Percentiles rank a stretch among this genome's conserved stretches.
Evolutionary conservation across 1,140 invertebrate species (phyloP).

Genomic region (Elymnias hypermnestra): DNA sequence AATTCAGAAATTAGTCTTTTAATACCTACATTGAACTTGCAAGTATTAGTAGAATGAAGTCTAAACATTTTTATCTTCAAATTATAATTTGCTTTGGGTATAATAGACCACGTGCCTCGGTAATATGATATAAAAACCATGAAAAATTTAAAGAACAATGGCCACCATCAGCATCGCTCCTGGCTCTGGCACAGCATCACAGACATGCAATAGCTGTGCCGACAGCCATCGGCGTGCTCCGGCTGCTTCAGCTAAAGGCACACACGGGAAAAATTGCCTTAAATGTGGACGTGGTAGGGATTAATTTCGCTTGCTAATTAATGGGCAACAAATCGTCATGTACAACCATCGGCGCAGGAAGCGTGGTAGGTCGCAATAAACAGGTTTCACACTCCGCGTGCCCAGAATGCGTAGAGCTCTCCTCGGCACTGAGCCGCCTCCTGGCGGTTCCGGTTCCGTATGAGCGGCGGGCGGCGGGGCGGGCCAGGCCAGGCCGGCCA

Average conservation of each 20-base stretch:
- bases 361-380: slow-evolving; percentile 46
- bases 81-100: too few relatives aligned
- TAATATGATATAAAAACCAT: slow-evolving; percentile 18
- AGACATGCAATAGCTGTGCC: slow-evolving; percentile 32
- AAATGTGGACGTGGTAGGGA: neutral
- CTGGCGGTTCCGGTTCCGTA: neutral
- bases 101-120: slow-evolving; percentile 14
- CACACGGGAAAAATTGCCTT: slow-evolving; percentile 1
- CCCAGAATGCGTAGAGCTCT: slow-evolving; percentile 26
- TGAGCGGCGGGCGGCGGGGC: slow-evolving; percentile 17
- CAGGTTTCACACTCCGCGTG: slow-evolving; percentile 36
- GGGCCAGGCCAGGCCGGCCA: slow-evolving; percentile 21
- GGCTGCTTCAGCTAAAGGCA: neutral
- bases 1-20: too few relatives aligned
- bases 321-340: slow-evolving; percentile 18
- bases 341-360: slow-evolving; percentile 32
- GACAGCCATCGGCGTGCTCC: slow-evolving; percentile 9
- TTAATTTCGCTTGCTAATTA: slow-evolving; percentile 12
- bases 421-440: slow-evolving; percentile 6
- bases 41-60: too few relatives aligned
- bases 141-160: slow-evolving; percentile 19
- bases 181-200: slow-evolving; percentile 17
- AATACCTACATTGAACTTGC: too few relatives aligned
- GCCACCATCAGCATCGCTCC: slow-evolving; percentile 8
- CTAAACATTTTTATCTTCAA: too few relatives aligned